Evolutionary conservation across 2,113 vertebrate genomes (phyloP).

Genomic region (Pongo pygmaeus): DNA sequence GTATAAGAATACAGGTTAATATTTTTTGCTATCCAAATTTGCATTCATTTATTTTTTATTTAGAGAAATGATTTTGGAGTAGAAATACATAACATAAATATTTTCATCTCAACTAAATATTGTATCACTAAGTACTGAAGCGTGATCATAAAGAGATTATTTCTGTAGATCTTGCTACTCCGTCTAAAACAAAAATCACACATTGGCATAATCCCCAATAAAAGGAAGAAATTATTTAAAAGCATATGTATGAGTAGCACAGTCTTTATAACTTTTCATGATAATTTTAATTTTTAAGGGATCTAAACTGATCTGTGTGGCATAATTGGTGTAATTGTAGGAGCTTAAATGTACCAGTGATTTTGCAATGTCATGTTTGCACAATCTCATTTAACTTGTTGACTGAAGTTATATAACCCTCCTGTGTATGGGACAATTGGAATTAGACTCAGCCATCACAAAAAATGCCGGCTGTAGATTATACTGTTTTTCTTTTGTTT

Average conservation of each 20-base stretch:
- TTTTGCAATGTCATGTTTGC: not conserved
- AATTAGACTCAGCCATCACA: not conserved
- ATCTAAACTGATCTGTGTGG: not conserved
- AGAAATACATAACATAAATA: not conserved
- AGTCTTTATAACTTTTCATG: constrained; percentile 8
- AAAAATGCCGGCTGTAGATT: not conserved
- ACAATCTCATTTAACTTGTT: not conserved
- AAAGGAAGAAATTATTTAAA: constrained; percentile 35
- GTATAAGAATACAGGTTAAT: constrained; percentile 18
- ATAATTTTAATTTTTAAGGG: constrained; percentile 1
- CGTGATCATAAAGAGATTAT: not conserved
- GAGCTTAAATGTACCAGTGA: not conserved
- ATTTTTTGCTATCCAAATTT: constrained; percentile 10
- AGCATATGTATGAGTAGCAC: not conserved
- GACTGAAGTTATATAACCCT: not conserved
- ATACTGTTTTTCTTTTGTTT: not conserved
- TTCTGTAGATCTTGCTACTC: constrained; percentile 2
- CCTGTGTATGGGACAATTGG: not conserved
- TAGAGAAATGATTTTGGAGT: constrained; percentile 33
- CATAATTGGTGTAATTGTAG: not conserved
- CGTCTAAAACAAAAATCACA: constrained; percentile 12
- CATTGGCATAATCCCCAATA: not conserved
- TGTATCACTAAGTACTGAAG: not conserved
- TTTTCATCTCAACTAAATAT: not conserved
- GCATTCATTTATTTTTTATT: constrained; percentile 30